A percentile compares a stretch with the other conserved stretches of the same genome.
Conservation (phyloP, 2,888 invertebrate species). For the Branchinecta sandiegonensis region DNA sequence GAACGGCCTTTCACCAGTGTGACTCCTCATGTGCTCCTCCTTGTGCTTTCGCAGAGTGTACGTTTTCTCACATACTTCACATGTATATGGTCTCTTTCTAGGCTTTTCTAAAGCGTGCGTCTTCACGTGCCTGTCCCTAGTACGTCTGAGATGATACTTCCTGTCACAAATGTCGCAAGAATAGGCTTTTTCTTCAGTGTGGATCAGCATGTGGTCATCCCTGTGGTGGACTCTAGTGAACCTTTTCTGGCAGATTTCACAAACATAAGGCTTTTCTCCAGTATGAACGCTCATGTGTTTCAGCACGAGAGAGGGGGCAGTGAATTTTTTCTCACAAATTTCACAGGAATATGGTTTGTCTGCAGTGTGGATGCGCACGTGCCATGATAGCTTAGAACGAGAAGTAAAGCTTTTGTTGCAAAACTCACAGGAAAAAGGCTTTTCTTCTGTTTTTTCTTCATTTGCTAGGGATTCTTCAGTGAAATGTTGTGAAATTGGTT, state of each 20-base stretch:
- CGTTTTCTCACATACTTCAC: constrained; percentile 18
- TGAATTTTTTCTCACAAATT: too few species aligned
- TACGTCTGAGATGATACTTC: neutral
- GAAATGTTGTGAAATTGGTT: too few species aligned
- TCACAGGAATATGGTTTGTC: too few species aligned
- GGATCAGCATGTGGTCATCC: neutral
- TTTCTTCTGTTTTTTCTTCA: too few species aligned
- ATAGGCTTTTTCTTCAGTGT: constrained; percentile 16
- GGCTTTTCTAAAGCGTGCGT: constrained; percentile 15
- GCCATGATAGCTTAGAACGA: too few species aligned
- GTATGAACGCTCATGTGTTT: neutral
- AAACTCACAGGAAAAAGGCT: too few species aligned
- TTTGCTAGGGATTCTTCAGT: too few species aligned
- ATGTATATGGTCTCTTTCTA: neutral
- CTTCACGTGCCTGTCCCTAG: neutral
- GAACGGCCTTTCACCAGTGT: constrained; percentile 18
- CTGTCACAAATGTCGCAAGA: constrained; percentile 17
- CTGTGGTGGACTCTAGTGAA: neutral
- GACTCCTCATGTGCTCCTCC: constrained; percentile 10
- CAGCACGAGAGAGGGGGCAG: too few species aligned
- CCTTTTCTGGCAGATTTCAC: constrained; percentile 1
- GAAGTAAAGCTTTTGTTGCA: too few species aligned
- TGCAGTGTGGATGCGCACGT: too few species aligned
- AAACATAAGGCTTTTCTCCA: constrained; percentile 1
- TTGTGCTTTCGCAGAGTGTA: constrained; percentile 15